Evolutionary conservation across 1,140 invertebrate species (phyloP).

Genomic region (Pissodes strobi): DNA sequence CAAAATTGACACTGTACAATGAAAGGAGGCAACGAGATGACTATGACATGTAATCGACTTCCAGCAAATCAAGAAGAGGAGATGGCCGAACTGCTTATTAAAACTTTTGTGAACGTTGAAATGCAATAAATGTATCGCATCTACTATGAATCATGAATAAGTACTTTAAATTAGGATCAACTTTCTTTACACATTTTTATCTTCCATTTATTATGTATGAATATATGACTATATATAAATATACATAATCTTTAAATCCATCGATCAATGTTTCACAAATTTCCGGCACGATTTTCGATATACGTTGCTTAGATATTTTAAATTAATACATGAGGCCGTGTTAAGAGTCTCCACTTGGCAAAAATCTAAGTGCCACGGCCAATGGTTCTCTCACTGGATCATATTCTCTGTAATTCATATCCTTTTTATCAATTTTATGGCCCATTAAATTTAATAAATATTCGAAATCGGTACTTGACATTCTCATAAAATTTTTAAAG

Average conservation of each 20-base stretch:
- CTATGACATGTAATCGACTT: no score
- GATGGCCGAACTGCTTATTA: no score
- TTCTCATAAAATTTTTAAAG: conserved; percentile 23
- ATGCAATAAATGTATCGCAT: no score
- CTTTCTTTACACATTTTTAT: no score
- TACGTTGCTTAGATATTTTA: conserved; percentile 40
- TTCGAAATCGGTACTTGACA: conserved; percentile 25
- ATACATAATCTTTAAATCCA: conserved; percentile 29
- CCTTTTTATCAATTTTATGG: conserved; percentile 42
- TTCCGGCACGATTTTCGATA: conserved; percentile 38
- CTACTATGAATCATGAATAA: no score
- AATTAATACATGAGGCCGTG: conserved; percentile 37
- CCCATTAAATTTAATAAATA: conserved; percentile 25
- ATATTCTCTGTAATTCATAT: conserved; percentile 43
- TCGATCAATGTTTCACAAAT: conserved; percentile 36
- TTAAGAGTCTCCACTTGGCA: conserved; percentile 44
- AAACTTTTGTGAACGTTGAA: no score
- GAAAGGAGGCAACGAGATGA: no score
- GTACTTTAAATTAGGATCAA: no score
- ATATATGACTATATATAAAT: conserved; percentile 4
- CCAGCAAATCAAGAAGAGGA: no score
- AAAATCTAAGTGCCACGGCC: conserved; percentile 45
- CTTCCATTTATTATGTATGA: no score
- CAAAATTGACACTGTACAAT: no score
- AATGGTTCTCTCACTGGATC: conserved; percentile 42